phyloP scores from a whole-genome alignment of 2,113 vertebrate species.

The Shinisaurus crocodilurus region DNA sequence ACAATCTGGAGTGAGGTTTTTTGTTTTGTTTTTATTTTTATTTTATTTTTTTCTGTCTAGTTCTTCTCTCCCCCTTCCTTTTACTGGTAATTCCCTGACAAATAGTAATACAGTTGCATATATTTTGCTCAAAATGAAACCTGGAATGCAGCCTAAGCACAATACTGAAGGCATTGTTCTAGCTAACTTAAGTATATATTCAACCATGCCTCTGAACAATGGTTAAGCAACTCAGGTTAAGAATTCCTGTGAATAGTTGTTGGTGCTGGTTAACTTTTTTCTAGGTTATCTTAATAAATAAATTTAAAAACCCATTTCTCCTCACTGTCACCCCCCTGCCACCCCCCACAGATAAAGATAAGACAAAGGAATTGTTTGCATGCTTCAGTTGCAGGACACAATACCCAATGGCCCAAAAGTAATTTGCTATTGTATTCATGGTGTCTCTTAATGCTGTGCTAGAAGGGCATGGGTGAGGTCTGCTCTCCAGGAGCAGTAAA shows the following conservation, averaged over 20 bases:
- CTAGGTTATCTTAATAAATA: slow-evolving; percentile 48
- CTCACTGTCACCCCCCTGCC: too few relatives aligned
- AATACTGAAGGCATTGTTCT: slow-evolving; percentile 77
- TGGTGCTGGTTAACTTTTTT: slow-evolving; percentile 73
- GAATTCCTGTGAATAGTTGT: slow-evolving; percentile 65
- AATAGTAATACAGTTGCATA: slow-evolving; percentile 72
- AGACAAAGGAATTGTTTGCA: neutral
- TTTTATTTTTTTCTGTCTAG: too few relatives aligned
- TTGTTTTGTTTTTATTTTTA: slow-evolving; percentile 56
- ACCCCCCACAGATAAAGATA: neutral
- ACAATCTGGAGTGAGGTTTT: slow-evolving; percentile 63
- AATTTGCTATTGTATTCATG: neutral
- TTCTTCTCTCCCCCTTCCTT: slow-evolving; percentile 45
- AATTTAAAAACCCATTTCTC: neutral
- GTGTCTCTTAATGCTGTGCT: neutral
- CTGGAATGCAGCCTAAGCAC: slow-evolving; percentile 76
- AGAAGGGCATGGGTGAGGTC: neutral
- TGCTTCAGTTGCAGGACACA: neutral
- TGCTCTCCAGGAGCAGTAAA: too few relatives aligned
- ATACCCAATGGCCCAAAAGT: neutral
- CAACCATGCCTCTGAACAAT: slow-evolving; percentile 73
- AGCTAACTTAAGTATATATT: slow-evolving; percentile 78
- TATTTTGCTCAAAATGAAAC: slow-evolving; percentile 75
- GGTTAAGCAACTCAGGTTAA: slow-evolving; percentile 60
- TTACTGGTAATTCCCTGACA: slow-evolving; percentile 76